These are phyloP conservation scores for Apodemia hepburni DNA, from an alignment of 2,888 invertebrate genomes.

Conservation along the genomic window DNA sequence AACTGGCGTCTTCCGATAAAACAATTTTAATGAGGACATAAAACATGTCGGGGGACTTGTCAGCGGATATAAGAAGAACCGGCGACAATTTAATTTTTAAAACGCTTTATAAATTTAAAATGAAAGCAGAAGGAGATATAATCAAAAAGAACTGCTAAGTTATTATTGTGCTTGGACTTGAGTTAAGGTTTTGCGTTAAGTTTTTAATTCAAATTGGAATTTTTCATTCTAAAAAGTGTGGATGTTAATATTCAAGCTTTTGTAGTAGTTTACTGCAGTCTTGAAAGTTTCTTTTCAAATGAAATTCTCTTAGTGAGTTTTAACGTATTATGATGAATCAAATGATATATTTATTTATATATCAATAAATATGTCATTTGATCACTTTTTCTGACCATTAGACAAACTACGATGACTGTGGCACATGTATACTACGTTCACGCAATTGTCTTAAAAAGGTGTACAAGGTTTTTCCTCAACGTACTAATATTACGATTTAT, in stretches of 20 bases:
- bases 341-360: too few species aligned
- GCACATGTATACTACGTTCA: too few species aligned
- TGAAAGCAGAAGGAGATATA: conserved; percentile 42
- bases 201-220: neutral
- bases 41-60: conserved; percentile 67
- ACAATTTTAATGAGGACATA: conserved; percentile 49
- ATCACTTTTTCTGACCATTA: too few species aligned
- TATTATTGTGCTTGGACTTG: conserved; percentile 38
- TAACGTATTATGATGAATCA: too few species aligned
- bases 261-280: neutral
- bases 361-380: too few species aligned
- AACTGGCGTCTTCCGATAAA: conserved; percentile 57
- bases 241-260: neutral
- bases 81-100: conserved; percentile 54
- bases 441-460: too few species aligned
- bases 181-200: neutral
- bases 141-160: conserved; percentile 47
- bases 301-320: neutral
- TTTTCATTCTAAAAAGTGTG: neutral
- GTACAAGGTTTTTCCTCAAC: too few species aligned
- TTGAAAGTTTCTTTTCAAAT: neutral
- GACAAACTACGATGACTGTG: too few species aligned
- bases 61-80: conserved; percentile 47
- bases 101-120: conserved; percentile 46
- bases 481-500: too few species aligned